Evolutionary conservation across 2,113 vertebrate genomes (phyloP).

Genomic region (Dipodomys ordii): DNA sequence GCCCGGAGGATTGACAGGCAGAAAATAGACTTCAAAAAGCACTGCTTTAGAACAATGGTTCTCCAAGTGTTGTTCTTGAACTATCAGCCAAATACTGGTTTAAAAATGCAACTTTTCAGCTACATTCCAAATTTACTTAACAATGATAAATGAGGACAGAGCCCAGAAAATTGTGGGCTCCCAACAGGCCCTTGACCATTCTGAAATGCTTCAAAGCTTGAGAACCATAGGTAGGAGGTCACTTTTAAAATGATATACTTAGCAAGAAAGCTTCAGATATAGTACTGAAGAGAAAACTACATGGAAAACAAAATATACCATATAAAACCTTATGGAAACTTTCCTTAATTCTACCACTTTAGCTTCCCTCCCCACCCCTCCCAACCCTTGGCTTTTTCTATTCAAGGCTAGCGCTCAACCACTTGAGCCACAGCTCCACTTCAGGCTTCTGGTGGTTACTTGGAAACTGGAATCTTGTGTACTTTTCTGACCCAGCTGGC

Average conservation of each 20-base stretch:
- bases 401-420: too few species aligned
- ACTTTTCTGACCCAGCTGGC: too few species aligned
- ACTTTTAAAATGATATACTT: background rate
- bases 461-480: too few species aligned
- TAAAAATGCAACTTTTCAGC: conserved; percentile 9
- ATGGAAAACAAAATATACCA: background rate
- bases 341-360: conserved; percentile 10
- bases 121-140: background rate
- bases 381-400: too few species aligned
- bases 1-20: background rate
- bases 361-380: background rate
- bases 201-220: background rate
- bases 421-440: too few species aligned
- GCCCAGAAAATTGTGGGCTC: background rate
- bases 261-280: background rate
- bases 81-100: background rate
- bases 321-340: background rate
- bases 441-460: too few species aligned
- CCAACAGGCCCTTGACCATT: background rate
- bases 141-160: background rate
- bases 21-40: background rate
- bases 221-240: background rate
- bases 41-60: background rate
- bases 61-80: background rate
- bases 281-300: background rate